Evolutionary conservation across 2,888 invertebrate species (phyloP).

Genomic region (Strigamia crassipes): DNA sequence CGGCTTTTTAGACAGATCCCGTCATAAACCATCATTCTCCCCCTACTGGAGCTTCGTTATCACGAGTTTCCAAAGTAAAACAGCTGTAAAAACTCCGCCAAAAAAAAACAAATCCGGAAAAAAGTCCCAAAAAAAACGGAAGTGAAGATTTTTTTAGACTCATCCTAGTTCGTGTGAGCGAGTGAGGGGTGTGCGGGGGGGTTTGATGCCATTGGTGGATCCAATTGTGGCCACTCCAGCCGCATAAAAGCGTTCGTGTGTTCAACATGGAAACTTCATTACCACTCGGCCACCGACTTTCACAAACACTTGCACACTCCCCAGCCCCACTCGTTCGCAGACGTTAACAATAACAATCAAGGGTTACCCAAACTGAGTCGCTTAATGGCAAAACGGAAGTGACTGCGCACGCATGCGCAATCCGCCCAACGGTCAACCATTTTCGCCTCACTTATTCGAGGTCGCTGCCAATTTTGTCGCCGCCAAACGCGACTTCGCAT

Average conservation of each 20-base stretch:
- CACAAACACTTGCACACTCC: conserved; percentile 30
- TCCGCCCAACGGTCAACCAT: neutral
- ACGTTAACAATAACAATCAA: neutral
- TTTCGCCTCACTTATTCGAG: conserved; percentile 21
- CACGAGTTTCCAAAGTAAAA: too few species aligned
- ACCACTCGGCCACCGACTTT: conserved; percentile 32
- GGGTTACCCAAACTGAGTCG: conserved; percentile 2
- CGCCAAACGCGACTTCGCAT: neutral
- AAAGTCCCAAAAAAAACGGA: too few species aligned
- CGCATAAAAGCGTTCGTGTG: conserved; percentile 46
- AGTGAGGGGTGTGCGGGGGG: neutral
- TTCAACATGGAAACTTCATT: conserved; percentile 50
- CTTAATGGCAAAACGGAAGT: neutral
- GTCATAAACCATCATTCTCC: too few species aligned
- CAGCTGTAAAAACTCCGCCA: too few species aligned
- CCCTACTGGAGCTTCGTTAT: too few species aligned
- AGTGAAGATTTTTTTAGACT: neutral
- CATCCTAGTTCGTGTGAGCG: neutral
- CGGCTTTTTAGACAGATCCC: neutral
- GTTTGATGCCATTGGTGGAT: neutral
- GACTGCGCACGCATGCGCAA: conserved; percentile 21
- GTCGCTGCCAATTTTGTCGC: conserved; percentile 8
- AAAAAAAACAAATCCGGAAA: too few species aligned
- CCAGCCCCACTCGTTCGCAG: neutral
- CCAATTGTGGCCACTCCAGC: conserved; percentile 41